Percentiles rank a stretch among this genome's conserved stretches.
Evolutionary conservation across 2,888 invertebrate genomes (phyloP).

Genomic region (Andrena haemorrhoa): DNA sequence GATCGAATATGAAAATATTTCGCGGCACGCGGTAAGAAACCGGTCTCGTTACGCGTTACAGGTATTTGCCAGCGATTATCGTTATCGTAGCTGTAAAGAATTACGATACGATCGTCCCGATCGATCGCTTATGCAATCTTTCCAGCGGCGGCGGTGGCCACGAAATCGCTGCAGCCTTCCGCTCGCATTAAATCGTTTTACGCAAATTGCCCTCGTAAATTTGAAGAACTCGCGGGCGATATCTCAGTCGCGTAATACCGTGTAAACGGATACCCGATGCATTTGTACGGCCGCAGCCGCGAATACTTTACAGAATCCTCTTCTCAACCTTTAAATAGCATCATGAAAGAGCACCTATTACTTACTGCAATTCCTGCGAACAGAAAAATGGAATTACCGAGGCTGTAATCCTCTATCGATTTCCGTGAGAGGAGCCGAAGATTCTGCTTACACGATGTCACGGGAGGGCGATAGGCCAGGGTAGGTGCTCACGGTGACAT

Average conservation of each 20-base stretch:
- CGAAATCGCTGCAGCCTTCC: conserved; percentile 40
- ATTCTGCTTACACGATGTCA: not conserved
- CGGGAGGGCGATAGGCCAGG: not conserved
- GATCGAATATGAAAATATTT: conserved; percentile 36
- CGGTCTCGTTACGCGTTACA: conserved; percentile 29
- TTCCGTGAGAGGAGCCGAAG: not conserved
- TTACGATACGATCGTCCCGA: conserved; percentile 56
- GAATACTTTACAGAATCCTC: not conserved
- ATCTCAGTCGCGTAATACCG: conserved; percentile 44
- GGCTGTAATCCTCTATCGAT: not conserved
- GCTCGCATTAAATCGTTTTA: conserved; percentile 56
- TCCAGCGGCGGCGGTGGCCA: conserved; percentile 11
- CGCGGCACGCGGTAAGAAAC: conserved; percentile 19
- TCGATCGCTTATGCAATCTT: conserved; percentile 55
- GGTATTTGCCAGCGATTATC: conserved; percentile 57
- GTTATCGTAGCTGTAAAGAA: conserved; percentile 61
- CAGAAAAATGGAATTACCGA: no score
- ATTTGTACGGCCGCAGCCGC: not conserved
- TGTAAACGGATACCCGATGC: conserved; percentile 33
- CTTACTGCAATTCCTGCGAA: no score
- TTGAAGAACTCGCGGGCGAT: conserved; percentile 35
- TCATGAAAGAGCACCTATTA: no score
- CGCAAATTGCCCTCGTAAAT: conserved; percentile 59
- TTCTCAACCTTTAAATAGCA: conserved; percentile 3
- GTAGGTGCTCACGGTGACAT: conserved; percentile 1